Conservation (phyloP, 2,888 invertebrate genomes). For the Gisinianus flammeolus region DNA sequence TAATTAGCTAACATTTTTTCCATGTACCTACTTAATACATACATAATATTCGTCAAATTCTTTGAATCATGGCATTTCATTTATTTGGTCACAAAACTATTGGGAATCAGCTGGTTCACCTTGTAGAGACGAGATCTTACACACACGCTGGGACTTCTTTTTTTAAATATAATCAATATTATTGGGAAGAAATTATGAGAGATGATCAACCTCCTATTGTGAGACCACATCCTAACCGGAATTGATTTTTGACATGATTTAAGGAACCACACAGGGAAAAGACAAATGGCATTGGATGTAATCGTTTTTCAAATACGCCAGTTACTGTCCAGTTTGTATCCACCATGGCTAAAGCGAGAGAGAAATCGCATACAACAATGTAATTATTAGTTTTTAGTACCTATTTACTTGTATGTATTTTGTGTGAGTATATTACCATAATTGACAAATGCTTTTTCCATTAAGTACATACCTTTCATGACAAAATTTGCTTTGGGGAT, state of each 20-base stretch:
- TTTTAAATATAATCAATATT: neutral
- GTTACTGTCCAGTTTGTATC: conserved; percentile 58
- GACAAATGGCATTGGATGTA: conserved; percentile 55
- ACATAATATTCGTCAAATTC: too few relatives aligned
- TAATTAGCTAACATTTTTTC: too few relatives aligned
- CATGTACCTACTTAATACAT: too few relatives aligned
- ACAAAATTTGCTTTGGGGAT: conserved; percentile 92
- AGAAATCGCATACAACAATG: neutral
- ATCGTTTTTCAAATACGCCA: conserved; percentile 54
- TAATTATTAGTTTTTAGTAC: too few relatives aligned
- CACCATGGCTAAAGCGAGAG: conserved; percentile 48
- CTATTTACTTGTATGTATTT: too few relatives aligned
- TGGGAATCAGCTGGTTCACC: too few relatives aligned
- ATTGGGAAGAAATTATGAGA: neutral
- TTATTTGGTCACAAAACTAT: too few relatives aligned
- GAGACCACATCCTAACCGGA: conserved; percentile 54
- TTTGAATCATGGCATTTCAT: too few relatives aligned
- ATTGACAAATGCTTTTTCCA: too few relatives aligned
- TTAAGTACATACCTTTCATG: conserved; percentile 92
- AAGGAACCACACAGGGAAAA: conserved; percentile 54
- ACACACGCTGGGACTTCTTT: neutral
- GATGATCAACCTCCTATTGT: conserved; percentile 48
- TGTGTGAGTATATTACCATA: too few relatives aligned
- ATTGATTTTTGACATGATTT: conserved; percentile 57
- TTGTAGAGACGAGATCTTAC: too few relatives aligned